Percentiles rank a stretch among this genome's conserved stretches.
These are phyloP conservation scores for Formicarius rufipectus DNA, from an alignment of 2,113 vertebrate genomes.

Conservation along the genomic window DNA sequence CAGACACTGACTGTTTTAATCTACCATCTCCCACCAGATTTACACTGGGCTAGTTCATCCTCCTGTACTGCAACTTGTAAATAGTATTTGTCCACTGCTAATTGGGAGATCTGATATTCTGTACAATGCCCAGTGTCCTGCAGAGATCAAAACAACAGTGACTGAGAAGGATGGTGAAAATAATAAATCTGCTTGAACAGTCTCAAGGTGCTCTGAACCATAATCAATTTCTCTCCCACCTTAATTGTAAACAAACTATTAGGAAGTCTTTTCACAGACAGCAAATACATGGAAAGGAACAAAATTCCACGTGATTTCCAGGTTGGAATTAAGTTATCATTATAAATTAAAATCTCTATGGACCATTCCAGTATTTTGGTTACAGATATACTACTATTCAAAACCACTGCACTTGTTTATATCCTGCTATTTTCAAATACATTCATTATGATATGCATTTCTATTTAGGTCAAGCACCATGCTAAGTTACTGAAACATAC, in stretches of 20 bases:
- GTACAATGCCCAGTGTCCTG: background rate
- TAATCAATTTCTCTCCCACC: background rate
- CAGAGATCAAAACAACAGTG: background rate
- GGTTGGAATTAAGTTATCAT: background rate
- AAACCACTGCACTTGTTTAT: background rate
- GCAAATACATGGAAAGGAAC: background rate
- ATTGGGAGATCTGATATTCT: background rate
- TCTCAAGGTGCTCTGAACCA: background rate
- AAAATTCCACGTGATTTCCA: background rate
- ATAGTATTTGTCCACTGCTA: background rate
- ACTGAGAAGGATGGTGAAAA: background rate
- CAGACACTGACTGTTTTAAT: background rate
- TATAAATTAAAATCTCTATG: background rate
- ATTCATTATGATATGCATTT: background rate
- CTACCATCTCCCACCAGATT: background rate
- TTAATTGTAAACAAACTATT: background rate
- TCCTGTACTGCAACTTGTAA: background rate
- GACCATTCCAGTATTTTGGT: background rate
- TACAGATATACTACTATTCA: background rate
- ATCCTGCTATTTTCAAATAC: background rate
- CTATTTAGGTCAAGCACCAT: conserved; percentile 4
- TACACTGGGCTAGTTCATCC: background rate
- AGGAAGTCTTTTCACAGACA: background rate
- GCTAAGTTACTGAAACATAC: background rate
- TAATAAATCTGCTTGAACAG: background rate